A percentile compares a stretch with the other conserved stretches of the same genome.
phyloP scores from a whole-genome alignment of 2,797 vertebrate species.

The Leuciscus waleckii region DNA sequence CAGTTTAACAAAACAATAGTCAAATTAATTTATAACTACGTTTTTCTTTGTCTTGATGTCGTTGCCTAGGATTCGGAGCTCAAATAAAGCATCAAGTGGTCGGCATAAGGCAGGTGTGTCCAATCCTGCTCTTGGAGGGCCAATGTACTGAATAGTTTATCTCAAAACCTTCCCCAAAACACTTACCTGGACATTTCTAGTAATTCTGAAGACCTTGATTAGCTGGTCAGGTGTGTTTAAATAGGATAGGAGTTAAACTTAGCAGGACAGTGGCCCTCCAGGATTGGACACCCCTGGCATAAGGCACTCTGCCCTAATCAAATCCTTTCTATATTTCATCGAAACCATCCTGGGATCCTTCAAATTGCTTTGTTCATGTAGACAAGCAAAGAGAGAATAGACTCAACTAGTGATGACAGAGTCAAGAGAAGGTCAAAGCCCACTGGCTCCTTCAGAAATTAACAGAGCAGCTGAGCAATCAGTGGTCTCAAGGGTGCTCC shows the following conservation, averaged over 20 bases:
- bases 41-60: conserved; percentile 54
- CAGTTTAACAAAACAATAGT: neutral
- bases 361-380: conserved; percentile 63
- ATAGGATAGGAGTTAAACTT: neutral
- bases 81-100: conserved; percentile 58
- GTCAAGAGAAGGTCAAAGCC: conserved; percentile 20
- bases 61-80: conserved; percentile 43
- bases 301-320: conserved; percentile 76
- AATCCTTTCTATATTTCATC: conserved; percentile 47
- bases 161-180: neutral
- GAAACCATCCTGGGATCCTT: conserved; percentile 51
- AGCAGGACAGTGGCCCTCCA: neutral
- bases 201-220: neutral
- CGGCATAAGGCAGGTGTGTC: conserved; percentile 63
- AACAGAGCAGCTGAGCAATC: conserved; percentile 30
- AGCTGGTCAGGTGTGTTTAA: conserved; percentile 12
- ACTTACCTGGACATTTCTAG: neutral
- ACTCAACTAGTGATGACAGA: conserved; percentile 17
- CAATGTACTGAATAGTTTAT: neutral
- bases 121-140: neutral
- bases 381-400: conserved; percentile 61
- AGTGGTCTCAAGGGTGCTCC: conserved; percentile 34
- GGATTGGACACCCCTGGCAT: conserved; percentile 5
- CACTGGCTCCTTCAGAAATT: neutral
- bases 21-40: conserved; percentile 62